phyloP scores from a whole-genome alignment of 2,888 invertebrate species.

The Timandra comae region DNA sequence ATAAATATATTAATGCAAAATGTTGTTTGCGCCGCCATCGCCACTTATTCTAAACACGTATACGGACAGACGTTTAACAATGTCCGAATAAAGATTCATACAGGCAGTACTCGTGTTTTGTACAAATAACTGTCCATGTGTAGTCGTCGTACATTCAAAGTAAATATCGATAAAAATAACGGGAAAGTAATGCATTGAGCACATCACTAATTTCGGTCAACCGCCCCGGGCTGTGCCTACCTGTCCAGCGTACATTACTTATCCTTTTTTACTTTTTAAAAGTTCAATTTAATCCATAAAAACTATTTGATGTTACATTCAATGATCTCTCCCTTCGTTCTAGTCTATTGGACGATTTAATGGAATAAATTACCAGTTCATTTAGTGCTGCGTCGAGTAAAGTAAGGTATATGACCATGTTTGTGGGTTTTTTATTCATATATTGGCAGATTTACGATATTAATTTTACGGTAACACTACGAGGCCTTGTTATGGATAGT shows the following conservation, averaged over 20 bases:
- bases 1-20: slow-evolving; percentile 48
- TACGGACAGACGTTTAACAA: slow-evolving; percentile 43
- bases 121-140: slow-evolving; percentile 13
- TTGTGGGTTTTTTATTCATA: slow-evolving; percentile 7
- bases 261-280: slow-evolving; percentile 5
- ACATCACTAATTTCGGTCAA: slow-evolving; percentile 25
- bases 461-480: slow-evolving; percentile 16
- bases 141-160: slow-evolving; percentile 21
- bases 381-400: too few relatives aligned
- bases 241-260: slow-evolving; percentile 8
- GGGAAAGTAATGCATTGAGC: slow-evolving; percentile 22
- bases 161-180: slow-evolving; percentile 24
- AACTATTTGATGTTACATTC: background rate
- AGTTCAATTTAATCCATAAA: slow-evolving; percentile 4
- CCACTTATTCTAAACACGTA: slow-evolving; percentile 56
- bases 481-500: slow-evolving; percentile 8
- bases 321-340: slow-evolving; percentile 8
- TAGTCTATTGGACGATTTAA: slow-evolving; percentile 12
- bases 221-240: slow-evolving; percentile 17
- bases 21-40: slow-evolving; percentile 29
- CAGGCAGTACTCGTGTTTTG: slow-evolving; percentile 18
- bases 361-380: slow-evolving; percentile 6
- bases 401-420: slow-evolving; percentile 4
- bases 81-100: slow-evolving; percentile 26
- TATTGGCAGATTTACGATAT: slow-evolving; percentile 13